Conservation (phyloP, 1,140 invertebrate species). For the Elymnias hypermnestra region DNA sequence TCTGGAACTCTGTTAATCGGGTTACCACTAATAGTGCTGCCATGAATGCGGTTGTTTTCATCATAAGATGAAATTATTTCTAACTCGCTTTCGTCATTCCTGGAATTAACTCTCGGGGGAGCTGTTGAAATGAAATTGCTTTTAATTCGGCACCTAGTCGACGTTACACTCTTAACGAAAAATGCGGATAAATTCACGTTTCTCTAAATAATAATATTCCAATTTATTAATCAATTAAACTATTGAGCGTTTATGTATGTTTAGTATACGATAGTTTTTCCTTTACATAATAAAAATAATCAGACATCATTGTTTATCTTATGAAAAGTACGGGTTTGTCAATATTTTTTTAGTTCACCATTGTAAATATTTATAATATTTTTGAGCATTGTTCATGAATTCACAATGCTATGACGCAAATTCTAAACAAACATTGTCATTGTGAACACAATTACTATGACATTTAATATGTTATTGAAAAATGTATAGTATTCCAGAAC, state of each 20-base stretch:
- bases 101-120: constrained; percentile 14
- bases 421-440: too few relatives aligned
- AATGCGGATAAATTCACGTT: neutral
- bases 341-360: too few relatives aligned
- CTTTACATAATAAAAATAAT: too few relatives aligned
- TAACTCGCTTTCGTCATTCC: constrained; percentile 19
- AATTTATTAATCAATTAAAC: too few relatives aligned
- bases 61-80: constrained; percentile 25
- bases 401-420: constrained; percentile 5
- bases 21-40: constrained; percentile 17
- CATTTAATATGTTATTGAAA: too few relatives aligned
- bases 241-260: too few relatives aligned
- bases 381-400: constrained; percentile 5
- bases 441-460: neutral
- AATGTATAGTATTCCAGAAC: too few relatives aligned
- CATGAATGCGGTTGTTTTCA: constrained; percentile 17
- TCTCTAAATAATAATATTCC: too few relatives aligned
- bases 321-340: too few relatives aligned
- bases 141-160: constrained; percentile 6
- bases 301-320: too few relatives aligned
- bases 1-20: constrained; percentile 13
- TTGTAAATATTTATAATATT: constrained; percentile 8
- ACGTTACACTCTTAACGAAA: neutral
- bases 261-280: too few relatives aligned
- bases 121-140: constrained; percentile 17